A percentile compares a stretch with the other conserved stretches of the same genome.
Conservation (phyloP, 2,113 vertebrate genomes). For the Bettongia penicillata region DNA sequence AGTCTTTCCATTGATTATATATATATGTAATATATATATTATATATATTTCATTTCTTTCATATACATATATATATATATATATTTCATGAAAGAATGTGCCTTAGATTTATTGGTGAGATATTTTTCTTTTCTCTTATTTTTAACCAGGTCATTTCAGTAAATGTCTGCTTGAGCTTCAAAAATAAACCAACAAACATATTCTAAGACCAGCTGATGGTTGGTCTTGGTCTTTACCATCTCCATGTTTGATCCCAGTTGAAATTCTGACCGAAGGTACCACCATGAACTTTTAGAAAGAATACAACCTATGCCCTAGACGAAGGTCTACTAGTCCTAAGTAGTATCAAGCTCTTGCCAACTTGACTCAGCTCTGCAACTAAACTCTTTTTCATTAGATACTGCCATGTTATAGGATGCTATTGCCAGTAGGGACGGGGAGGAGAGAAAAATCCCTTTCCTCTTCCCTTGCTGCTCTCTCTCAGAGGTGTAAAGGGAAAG, state of each 20-base stretch:
- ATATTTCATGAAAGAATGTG: neutral
- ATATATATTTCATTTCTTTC: too few relatives aligned
- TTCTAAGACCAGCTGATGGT: neutral
- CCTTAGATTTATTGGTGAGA: neutral
- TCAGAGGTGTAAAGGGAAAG: neutral
- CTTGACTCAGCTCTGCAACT: neutral
- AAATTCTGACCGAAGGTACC: neutral
- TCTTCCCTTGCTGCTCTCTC: neutral
- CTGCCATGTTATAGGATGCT: neutral
- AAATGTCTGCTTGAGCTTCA: neutral
- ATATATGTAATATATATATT: too few relatives aligned
- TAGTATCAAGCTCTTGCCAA: neutral
- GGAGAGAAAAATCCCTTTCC: neutral
- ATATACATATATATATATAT: too few relatives aligned
- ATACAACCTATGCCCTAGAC: neutral
- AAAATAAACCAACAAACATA: neutral
- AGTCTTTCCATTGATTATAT: neutral
- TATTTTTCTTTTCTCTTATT: neutral
- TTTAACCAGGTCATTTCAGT: neutral
- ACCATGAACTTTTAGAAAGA: neutral
- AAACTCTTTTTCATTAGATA: neutral
- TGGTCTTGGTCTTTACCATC: neutral
- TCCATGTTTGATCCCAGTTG: neutral
- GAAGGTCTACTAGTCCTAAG: neutral
- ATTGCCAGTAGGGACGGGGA: neutral